Evolutionary conservation across 2,113 vertebrate genomes (phyloP), one percentile per base, ranked within the genome.

Genomic region (Rallus limicola): DNA sequence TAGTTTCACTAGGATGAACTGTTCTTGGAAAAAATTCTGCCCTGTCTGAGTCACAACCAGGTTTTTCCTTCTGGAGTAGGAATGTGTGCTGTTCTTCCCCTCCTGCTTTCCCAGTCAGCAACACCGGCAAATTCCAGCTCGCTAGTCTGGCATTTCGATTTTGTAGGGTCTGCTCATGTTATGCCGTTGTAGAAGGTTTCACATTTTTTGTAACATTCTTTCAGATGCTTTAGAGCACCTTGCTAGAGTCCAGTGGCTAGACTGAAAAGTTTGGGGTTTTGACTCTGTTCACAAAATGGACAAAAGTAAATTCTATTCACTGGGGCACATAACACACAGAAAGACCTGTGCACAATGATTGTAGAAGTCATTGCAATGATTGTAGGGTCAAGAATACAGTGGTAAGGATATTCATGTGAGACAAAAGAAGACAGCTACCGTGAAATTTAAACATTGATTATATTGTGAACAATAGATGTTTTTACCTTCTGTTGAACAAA

Each of bases 1-100:
- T 88, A 86, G 88, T 95, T 96, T 95, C 89, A 96, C 87, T 96
- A 93, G 96, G 96, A 98, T 97, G 97, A 97, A 97, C 97, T 97
- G 97, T 97, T 94, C 95, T 93, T 82, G 97, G 98, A 98, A 97
- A 97, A 96, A 97, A 96, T 86, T 97, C 70, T 96, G 80, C 94
- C 65, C 58, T 74, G 46, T 92, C 90, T 98, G 98, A 97, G 90
- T 98, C 97, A 98, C 80, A 46, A 82, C 16, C 67, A 95, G 92
- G 88, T 97, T 97, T 97, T 98, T 97, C 94, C 90, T 98, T 96
- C 89, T 95, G 85, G 79, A 97, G 93, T 69, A 96, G 87, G 82
- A 97, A 97, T 97, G 95, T 97, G 90, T 95, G 82, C 93, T 97
- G 82, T 86, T 86, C 75, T 93, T 95, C 89, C 25, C 58, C 76